phyloP scores from a whole-genome alignment of 2,797 vertebrate species.

The Anableps anableps region DNA sequence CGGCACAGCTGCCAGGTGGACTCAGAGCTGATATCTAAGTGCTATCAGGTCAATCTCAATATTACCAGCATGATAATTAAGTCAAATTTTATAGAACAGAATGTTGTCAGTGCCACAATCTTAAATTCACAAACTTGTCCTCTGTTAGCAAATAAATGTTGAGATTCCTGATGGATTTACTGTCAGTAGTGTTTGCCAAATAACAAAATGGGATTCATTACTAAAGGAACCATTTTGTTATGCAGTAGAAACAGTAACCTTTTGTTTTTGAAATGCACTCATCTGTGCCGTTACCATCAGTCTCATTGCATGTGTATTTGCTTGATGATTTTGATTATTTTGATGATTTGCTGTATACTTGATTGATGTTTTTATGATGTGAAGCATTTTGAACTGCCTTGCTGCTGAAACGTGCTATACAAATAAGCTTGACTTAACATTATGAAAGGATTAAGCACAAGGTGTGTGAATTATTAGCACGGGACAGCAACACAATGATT shows the following conservation, averaged over 20 bases:
- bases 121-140: not conserved
- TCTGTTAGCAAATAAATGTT: not conserved
- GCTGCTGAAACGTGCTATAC: too few species aligned
- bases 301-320: too few species aligned
- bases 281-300: not conserved
- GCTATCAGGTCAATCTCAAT: slow-evolving; percentile 5
- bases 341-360: too few species aligned
- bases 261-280: not conserved
- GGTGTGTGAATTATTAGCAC: not conserved
- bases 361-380: too few species aligned
- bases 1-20: slow-evolving; percentile 3
- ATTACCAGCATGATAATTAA: slow-evolving; percentile 18
- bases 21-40: slow-evolving; percentile 2
- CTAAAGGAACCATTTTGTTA: not conserved
- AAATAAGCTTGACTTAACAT: too few species aligned
- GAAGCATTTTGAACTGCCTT: too few species aligned
- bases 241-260: not conserved
- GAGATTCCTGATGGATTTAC: not conserved
- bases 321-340: too few species aligned
- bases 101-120: not conserved
- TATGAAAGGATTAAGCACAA: not conserved
- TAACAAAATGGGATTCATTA: not conserved
- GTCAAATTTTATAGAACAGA: not conserved
- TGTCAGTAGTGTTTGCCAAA: not conserved
- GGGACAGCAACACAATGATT: not conserved